Percentiles rank a stretch among this genome's conserved stretches.
Conservation (phyloP, 2,888 invertebrate genomes). For the Cyrtodaria siliqua region DNA sequence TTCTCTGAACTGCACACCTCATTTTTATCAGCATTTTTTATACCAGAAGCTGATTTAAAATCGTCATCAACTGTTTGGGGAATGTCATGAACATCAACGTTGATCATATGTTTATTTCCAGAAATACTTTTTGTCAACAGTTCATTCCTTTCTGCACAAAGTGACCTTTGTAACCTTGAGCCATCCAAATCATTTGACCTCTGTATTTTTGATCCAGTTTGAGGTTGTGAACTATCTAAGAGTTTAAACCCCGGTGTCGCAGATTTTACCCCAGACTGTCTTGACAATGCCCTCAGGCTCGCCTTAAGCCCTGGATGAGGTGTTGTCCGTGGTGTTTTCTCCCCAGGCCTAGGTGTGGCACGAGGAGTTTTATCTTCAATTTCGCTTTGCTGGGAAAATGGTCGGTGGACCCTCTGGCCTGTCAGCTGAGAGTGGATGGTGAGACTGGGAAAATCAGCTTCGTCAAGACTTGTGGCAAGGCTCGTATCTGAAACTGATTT, state of each 20-base stretch:
- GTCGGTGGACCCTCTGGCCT: constrained; percentile 8
- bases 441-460: constrained; percentile 58
- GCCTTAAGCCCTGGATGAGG: constrained; percentile 30
- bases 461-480: constrained; percentile 23
- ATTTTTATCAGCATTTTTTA: too few species aligned
- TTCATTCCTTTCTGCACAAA: too few species aligned
- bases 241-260: constrained; percentile 30
- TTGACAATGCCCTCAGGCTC: constrained; percentile 31
- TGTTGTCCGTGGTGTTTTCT: constrained; percentile 36
- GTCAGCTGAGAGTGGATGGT: constrained; percentile 51
- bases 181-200: not conserved
- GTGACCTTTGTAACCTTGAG: too few species aligned
- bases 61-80: too few species aligned
- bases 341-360: too few species aligned
- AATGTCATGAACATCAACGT: too few species aligned
- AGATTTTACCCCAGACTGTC: constrained; percentile 38
- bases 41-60: too few species aligned
- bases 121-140: too few species aligned
- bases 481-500: constrained; percentile 49
- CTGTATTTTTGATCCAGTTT: not conserved
- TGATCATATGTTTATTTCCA: too few species aligned
- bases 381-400: constrained; percentile 24
- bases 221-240: constrained; percentile 15
- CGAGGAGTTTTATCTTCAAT: constrained; percentile 6
- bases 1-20: too few species aligned